phyloP scores from a whole-genome alignment of 2,797 vertebrate species.

The Botia kubotai region DNA sequence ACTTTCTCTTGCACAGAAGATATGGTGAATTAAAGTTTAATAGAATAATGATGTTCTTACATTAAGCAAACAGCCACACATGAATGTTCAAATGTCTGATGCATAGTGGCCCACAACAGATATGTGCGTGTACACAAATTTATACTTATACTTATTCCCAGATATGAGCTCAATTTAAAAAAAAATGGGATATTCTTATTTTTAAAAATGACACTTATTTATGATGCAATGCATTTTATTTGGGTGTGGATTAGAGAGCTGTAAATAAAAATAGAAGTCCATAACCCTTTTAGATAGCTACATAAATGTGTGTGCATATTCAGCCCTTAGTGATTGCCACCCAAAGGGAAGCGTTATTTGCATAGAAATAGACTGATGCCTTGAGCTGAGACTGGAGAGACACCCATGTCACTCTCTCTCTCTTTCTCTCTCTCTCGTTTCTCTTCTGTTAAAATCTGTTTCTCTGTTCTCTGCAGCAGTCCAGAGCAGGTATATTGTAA shows the following conservation, averaged over 20 bases:
- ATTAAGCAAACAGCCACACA: no score
- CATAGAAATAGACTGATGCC: slow-evolving; percentile 93
- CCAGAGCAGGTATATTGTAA: slow-evolving; percentile 1
- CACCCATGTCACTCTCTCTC: slow-evolving; percentile 13
- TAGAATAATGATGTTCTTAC: no score
- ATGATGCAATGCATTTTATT: background rate
- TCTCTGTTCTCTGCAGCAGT: slow-evolving; percentile 20
- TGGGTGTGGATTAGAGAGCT: background rate
- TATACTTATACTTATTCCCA: no score
- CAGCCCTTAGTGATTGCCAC: slow-evolving; percentile 42
- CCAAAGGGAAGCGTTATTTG: slow-evolving; percentile 88
- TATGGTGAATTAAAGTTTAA: no score
- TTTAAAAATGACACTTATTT: no score
- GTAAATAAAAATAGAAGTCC: background rate
- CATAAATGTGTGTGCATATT: background rate
- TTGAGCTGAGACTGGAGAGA: slow-evolving; percentile 71
- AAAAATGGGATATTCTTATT: no score
- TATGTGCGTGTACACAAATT: no score
- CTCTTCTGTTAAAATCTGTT: background rate
- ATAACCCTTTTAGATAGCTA: background rate
- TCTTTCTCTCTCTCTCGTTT: no score
- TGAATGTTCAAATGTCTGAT: no score
- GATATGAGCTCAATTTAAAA: no score
- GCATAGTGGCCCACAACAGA: no score
- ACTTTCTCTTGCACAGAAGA: no score